Percentiles rank a stretch among this genome's conserved stretches.
phyloP scores from a whole-genome alignment of 2,888 invertebrate species.

The Dynastes tityus region DNA sequence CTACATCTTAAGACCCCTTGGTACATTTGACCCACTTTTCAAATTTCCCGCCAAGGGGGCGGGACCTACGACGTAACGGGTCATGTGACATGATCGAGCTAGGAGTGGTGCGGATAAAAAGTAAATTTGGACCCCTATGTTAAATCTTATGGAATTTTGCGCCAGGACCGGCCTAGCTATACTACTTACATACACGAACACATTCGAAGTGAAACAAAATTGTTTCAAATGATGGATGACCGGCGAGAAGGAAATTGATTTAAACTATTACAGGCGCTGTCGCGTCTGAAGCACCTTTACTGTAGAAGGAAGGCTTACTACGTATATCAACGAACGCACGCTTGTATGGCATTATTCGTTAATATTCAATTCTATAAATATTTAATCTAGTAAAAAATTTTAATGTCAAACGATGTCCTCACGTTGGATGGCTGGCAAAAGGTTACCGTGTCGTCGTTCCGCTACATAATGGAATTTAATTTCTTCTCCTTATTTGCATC shows the following conservation, averaged over 20 bases:
- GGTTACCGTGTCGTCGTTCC: slow-evolving; percentile 33
- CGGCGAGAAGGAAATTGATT: slow-evolving; percentile 1
- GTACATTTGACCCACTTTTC: too few species aligned
- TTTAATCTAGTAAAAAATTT: slow-evolving; percentile 38
- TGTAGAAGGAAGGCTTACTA: neutral
- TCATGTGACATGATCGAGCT: too few species aligned
- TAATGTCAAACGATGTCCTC: slow-evolving; percentile 45
- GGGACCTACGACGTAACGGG: too few species aligned
- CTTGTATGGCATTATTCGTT: slow-evolving; percentile 7
- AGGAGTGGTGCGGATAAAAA: too few species aligned
- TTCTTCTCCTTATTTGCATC: slow-evolving; percentile 34
- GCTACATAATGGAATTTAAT: slow-evolving; percentile 27
- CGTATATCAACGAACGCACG: neutral
- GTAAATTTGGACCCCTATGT: too few species aligned
- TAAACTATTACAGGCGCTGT: slow-evolving; percentile 6
- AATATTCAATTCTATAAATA: slow-evolving; percentile 37
- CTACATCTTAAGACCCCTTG: too few species aligned
- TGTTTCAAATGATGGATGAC: neutral
- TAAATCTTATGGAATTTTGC: too few species aligned
- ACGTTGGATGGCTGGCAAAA: slow-evolving; percentile 9
- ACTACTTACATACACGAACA: neutral
- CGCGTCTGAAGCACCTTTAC: neutral
- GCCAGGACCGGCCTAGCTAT: too few species aligned
- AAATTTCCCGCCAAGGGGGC: too few species aligned
- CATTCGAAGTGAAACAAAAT: neutral